Percentiles rank a stretch among this genome's conserved stretches.
Evolutionary conservation across 2,797 vertebrate genomes (phyloP).

Genomic region (Telmatherina bonti): DNA sequence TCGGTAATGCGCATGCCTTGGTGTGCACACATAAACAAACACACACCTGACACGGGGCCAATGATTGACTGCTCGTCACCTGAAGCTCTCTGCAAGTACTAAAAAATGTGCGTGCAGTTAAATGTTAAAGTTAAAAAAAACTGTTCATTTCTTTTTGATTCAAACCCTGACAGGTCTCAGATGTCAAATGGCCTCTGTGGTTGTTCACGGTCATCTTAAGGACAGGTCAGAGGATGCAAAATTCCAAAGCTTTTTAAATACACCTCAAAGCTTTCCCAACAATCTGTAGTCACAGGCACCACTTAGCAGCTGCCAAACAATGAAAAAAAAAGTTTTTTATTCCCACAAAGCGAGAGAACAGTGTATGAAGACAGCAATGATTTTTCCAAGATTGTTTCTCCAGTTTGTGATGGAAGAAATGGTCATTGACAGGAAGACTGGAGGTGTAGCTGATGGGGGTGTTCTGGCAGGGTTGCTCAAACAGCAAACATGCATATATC

Average conservation of each 20-base stretch:
- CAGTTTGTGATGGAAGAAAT: not conserved
- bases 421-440: not conserved
- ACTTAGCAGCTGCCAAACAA: not conserved
- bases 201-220: conserved; percentile 4
- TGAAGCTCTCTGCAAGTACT: not conserved
- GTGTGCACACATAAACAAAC: conserved; percentile 19
- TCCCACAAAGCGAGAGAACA: not conserved
- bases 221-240: conserved; percentile 7
- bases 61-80: conserved; percentile 8
- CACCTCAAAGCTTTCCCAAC: conserved; percentile 3
- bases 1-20: not conserved
- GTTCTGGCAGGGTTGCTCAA: too few relatives aligned
- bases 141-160: not conserved
- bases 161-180: not conserved
- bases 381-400: not conserved
- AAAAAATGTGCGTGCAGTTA: not conserved
- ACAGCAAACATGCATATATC: not conserved
- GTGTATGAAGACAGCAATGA: not conserved
- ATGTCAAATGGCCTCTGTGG: not conserved
- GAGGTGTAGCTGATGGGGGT: not conserved
- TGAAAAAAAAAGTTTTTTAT: not conserved
- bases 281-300: not conserved
- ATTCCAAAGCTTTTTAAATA: conserved; percentile 1
- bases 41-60: conserved; percentile 9
- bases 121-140: not conserved